A percentile compares a stretch with the other conserved stretches of the same genome.
Evolutionary conservation across 1,140 invertebrate genomes (phyloP).

Genomic region (Camponotus vicinus): DNA sequence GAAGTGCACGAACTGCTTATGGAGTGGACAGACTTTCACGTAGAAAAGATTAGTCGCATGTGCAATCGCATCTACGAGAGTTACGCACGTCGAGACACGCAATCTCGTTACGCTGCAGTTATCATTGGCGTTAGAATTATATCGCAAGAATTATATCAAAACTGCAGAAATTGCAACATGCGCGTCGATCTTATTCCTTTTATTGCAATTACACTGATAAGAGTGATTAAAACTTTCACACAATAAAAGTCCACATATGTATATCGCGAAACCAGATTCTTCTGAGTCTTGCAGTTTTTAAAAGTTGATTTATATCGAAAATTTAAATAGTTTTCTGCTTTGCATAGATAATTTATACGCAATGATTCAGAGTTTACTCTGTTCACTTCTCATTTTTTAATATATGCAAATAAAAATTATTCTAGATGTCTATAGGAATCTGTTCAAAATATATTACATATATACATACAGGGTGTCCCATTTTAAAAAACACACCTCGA

Average conservation of each 20-base stretch:
- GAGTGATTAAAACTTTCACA: constrained; percentile 23
- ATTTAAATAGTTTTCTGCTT: not conserved
- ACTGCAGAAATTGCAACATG: not conserved
- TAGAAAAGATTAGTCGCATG: constrained; percentile 10
- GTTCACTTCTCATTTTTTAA: not conserved
- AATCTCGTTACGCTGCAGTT: constrained; percentile 32
- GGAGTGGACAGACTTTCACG: constrained; percentile 29
- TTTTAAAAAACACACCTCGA: too few relatives aligned
- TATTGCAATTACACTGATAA: constrained; percentile 46
- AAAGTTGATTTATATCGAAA: not conserved
- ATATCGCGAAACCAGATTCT: not conserved
- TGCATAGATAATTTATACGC: not conserved
- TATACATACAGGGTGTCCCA: too few relatives aligned
- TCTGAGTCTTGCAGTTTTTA: not conserved
- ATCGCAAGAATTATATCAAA: constrained; percentile 27
- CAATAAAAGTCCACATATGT: constrained; percentile 24
- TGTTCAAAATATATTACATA: not conserved
- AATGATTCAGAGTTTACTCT: not conserved
- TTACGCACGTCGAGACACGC: constrained; percentile 21
- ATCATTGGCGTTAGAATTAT: constrained; percentile 44
- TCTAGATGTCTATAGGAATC: not conserved
- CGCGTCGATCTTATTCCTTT: constrained; percentile 25
- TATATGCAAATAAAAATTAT: not conserved
- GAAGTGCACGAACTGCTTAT: not conserved
- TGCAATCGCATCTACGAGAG: not conserved